These are phyloP conservation scores for Typhlomys cinereus DNA, from an alignment of 2,113 vertebrate genomes.

Conservation along the genomic window DNA sequence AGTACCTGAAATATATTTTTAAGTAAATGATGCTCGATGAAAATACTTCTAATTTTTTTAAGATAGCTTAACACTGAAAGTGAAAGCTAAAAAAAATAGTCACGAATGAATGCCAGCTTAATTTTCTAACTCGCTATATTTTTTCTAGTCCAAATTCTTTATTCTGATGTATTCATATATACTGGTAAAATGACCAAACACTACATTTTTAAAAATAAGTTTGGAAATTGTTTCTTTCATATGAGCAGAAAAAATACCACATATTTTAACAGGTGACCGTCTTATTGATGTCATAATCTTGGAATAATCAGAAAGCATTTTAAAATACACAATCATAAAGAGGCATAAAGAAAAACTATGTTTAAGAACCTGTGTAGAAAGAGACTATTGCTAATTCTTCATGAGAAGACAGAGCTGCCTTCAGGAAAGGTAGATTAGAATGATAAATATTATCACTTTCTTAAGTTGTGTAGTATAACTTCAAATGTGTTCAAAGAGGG, in stretches of 20 bases:
- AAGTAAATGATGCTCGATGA: background rate
- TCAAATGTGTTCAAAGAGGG: background rate
- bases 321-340: slow-evolving; percentile 19
- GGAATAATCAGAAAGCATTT: too few species aligned
- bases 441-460: background rate
- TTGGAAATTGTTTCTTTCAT: slow-evolving; percentile 19
- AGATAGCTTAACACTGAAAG: background rate
- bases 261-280: background rate
- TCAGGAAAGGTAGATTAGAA: background rate
- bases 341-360: background rate
- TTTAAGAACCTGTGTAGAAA: background rate
- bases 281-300: too few species aligned
- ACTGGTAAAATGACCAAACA: background rate
- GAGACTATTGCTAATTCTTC: background rate
- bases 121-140: background rate
- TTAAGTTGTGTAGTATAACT: background rate
- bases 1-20: background rate
- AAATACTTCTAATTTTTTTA: slow-evolving; percentile 6
- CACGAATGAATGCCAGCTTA: background rate
- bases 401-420: background rate
- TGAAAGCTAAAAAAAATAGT: background rate
- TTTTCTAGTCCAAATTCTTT: background rate
- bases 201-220: background rate
- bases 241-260: too few species aligned
- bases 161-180: background rate